Percentiles rank a stretch among this genome's conserved stretches.
Conservation (phyloP, 1,140 invertebrate species). For the Hycleus phaleratus region DNA sequence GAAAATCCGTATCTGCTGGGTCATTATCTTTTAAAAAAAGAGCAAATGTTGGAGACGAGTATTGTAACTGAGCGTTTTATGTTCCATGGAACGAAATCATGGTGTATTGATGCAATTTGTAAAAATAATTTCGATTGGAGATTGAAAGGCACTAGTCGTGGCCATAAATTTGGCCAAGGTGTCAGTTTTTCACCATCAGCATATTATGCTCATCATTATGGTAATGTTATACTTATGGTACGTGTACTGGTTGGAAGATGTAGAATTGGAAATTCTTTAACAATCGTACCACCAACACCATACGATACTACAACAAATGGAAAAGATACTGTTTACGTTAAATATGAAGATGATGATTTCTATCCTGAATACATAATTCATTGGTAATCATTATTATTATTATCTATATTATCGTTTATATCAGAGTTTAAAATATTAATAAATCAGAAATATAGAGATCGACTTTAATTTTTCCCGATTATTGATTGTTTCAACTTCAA, state of each 20-base stretch:
- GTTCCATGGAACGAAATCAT: conserved; percentile 11
- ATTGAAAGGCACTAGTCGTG: neutral
- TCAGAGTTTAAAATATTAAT: too few relatives aligned
- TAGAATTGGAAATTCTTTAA: conserved; percentile 6
- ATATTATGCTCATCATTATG: conserved; percentile 22
- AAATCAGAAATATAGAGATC: too few relatives aligned
- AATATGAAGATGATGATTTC: conserved; percentile 27
- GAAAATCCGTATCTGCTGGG: conserved; percentile 7
- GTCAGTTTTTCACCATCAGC: conserved; percentile 18
- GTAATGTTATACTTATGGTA: conserved; percentile 18
- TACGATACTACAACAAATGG: conserved; percentile 21
- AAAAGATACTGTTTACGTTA: conserved; percentile 20
- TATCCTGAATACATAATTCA: conserved; percentile 20
- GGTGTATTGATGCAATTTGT: conserved; percentile 7
- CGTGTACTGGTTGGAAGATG: conserved; percentile 17
- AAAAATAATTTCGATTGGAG: conserved; percentile 11
- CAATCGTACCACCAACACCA: conserved; percentile 7
- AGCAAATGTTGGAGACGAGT: neutral
- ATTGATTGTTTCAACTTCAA: too few relatives aligned
- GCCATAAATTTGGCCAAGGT: conserved; percentile 24
- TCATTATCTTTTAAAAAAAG: conserved; percentile 3
- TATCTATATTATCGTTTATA: too few relatives aligned
- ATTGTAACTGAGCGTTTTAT: neutral
- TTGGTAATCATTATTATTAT: neutral
- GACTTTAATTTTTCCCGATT: too few relatives aligned